A percentile compares a stretch with the other conserved stretches of the same genome.
phyloP scores from a whole-genome alignment of 2,113 vertebrate species.

The Mixornis gularis region DNA sequence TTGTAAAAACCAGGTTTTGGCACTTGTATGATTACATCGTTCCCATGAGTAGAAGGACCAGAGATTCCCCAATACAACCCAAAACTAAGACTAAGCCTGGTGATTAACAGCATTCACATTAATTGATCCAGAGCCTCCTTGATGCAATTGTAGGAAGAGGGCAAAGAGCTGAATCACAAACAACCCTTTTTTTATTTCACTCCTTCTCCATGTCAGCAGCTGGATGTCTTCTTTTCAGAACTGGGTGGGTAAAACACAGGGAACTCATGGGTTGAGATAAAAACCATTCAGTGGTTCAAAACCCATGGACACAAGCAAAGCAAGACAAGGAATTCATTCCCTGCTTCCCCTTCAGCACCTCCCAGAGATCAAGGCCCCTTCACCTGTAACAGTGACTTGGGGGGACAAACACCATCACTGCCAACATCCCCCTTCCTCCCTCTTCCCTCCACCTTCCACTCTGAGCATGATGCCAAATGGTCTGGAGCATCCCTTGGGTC shows the following conservation, averaged over 20 bases:
- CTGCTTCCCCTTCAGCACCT: background rate
- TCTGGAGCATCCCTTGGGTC: background rate
- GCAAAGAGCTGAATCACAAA: background rate
- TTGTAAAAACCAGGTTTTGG: background rate
- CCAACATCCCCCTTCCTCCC: background rate
- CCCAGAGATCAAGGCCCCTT: too few relatives aligned
- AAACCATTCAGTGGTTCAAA: fast-evolving
- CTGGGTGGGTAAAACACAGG: fast-evolving
- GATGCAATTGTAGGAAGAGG: fast-evolving
- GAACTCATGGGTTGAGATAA: fast-evolving
- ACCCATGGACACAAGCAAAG: fast-evolving
- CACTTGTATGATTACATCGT: background rate
- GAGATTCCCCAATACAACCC: background rate
- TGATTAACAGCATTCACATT: background rate
- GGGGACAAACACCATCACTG: background rate
- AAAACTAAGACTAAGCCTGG: background rate
- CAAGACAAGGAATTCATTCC: background rate
- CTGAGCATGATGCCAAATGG: fast-evolving
- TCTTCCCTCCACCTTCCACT: background rate
- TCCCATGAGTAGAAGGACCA: background rate
- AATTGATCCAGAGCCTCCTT: background rate
- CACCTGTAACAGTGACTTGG: background rate
- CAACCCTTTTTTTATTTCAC: background rate
- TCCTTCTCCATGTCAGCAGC: background rate
- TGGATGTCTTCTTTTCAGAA: background rate